Evolutionary conservation across 2,888 invertebrate genomes (phyloP), one percentile per base, ranked within the genome.

Genomic region (Dinocampus coccinellae): DNA sequence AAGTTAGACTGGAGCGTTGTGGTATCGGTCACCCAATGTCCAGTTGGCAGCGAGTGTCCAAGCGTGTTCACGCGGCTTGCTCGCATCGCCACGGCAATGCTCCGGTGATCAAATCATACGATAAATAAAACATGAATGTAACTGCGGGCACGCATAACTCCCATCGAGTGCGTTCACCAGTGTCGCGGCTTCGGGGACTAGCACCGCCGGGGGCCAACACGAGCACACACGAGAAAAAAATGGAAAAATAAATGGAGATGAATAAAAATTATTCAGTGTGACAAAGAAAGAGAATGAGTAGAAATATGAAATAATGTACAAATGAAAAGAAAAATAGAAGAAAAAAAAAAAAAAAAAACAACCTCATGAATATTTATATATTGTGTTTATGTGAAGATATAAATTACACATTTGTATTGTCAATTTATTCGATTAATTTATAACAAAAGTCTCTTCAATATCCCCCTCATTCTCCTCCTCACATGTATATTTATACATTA

Each of bases 371-470:
- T n/a, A n/a, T n/a, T n/a, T n/a, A n/a, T n/a, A n/a, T n/a, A n/a
- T n/a, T n/a, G n/a, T n/a, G n/a, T n/a, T n/a, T n/a, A n/a, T n/a
- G n/a, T n/a, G n/a, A n/a, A n/a, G n/a, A n/a, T n/a, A n/a, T n/a
- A n/a, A n/a, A n/a, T n/a, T n/a, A 22, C 2, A 22, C n/a, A 29
- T 42, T 34, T 60, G 60, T 68, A 52, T 47, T 47, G 47, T 20
- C 60, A 33, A 9, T 70, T 63, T 57, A 70, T 70, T 64, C 64
- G 47, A 47, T 34, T 70, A 70, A 70, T 70, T 64, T 58, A 34
- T 34, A 64, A 42, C n/a, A 64, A 20, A 64, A 29, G 47, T 47
- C 42, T 58, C 64, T 58, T 58, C 29, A 39, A 57, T 33, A 29
- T 26, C 33, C 58, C 9, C 1, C 13, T 2, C 33, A 3, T n/a